A percentile compares a stretch with the other conserved stretches of the same genome.
These are phyloP conservation scores for human (Homo sapiens) DNA, from an alignment of 2,113 vertebrate species.

Conservation along the genomic window DNA sequence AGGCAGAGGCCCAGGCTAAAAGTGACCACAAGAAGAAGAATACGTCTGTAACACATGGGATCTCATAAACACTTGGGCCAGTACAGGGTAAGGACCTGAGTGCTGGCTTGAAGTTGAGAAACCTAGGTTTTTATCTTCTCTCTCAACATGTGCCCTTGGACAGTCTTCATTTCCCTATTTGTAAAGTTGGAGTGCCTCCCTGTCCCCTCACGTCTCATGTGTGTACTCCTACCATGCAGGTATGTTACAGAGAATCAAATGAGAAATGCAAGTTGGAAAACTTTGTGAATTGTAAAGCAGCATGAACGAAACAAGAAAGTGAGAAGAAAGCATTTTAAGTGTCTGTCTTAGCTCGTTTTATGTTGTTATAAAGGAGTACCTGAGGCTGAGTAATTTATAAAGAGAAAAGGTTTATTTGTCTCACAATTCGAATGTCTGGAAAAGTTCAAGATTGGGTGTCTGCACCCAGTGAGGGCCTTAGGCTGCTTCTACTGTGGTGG, in stretches of 20 bases:
- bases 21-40: background rate
- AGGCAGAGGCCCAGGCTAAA: background rate
- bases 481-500: background rate
- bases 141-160: background rate
- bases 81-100: background rate
- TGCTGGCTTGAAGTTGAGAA: conserved; percentile 4
- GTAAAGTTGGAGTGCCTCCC: background rate
- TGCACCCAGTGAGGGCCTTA: background rate
- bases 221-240: background rate
- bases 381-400: background rate
- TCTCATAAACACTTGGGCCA: background rate
- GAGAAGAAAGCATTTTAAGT: conserved; percentile 29
- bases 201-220: background rate
- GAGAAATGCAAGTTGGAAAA: conserved; percentile 13
- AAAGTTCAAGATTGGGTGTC: background rate
- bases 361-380: background rate
- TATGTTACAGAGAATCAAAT: conserved; percentile 40
- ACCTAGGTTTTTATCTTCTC: background rate
- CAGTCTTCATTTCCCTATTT: background rate
- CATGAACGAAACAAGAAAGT: background rate
- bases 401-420: background rate
- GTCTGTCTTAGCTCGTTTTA: background rate
- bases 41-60: background rate
- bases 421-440: background rate
- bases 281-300: conserved; percentile 28